These are phyloP conservation scores for Acanthopagrus latus DNA, from an alignment of 2,797 vertebrate species.

Conservation along the genomic window DNA sequence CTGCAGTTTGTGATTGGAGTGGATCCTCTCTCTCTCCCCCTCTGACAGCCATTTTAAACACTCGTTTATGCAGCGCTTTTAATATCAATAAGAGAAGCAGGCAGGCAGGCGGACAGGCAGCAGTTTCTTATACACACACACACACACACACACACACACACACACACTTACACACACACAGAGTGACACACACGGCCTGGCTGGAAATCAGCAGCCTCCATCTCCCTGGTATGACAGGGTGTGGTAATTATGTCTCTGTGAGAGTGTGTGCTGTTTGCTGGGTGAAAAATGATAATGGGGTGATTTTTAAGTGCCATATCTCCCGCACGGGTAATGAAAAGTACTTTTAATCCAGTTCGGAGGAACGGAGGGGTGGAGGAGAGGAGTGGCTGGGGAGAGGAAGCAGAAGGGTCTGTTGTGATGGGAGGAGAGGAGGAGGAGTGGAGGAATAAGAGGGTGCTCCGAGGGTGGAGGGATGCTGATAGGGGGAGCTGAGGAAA, in stretches of 20 bases:
- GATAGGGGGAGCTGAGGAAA: slow-evolving; percentile 70
- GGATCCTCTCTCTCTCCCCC: slow-evolving; percentile 77
- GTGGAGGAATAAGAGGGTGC: slow-evolving; percentile 74
- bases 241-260: slow-evolving; percentile 88
- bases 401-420: slow-evolving; percentile 81
- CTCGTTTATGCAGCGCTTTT: slow-evolving; percentile 86
- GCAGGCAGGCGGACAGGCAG: slow-evolving; percentile 82
- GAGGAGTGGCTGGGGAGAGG: slow-evolving; percentile 79
- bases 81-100: slow-evolving; percentile 86
- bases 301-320: slow-evolving; percentile 89
- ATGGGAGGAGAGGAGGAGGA: slow-evolving; percentile 80
- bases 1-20: slow-evolving; percentile 83
- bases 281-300: slow-evolving; percentile 90
- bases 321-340: slow-evolving; percentile 88
- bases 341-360: slow-evolving; percentile 88
- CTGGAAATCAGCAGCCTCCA: slow-evolving; percentile 84
- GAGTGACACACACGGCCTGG: slow-evolving; percentile 81
- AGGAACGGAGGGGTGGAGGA: slow-evolving; percentile 83
- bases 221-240: slow-evolving; percentile 87
- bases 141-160: slow-evolving; percentile 33
- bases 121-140: slow-evolving; percentile 73
- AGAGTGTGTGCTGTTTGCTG: slow-evolving; percentile 86
- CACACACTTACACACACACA: slow-evolving; percentile 43
- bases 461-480: slow-evolving; percentile 74
- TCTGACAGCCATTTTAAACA: slow-evolving; percentile 85